Evolutionary conservation across 2,888 invertebrate genomes (phyloP).

Genomic region (Metallyticus violacea): DNA sequence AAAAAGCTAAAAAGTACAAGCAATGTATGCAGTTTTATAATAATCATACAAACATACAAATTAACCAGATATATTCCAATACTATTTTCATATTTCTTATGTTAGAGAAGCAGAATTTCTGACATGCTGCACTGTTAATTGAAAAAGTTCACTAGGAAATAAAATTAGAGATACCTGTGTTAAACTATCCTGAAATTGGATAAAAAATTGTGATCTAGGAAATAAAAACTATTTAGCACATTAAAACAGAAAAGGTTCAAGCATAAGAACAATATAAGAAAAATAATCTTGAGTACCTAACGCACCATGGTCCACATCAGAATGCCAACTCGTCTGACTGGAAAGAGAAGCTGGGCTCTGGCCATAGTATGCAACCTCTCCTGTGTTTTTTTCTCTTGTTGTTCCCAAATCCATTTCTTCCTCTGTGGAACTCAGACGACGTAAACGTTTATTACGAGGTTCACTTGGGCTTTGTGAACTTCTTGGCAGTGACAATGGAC

Average conservation of each 20-base stretch:
- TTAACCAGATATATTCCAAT: background rate
- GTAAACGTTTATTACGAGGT: slow-evolving; percentile 52
- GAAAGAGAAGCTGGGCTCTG: slow-evolving; percentile 52
- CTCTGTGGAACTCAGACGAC: slow-evolving; percentile 54
- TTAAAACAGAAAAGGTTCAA: background rate
- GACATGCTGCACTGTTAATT: background rate
- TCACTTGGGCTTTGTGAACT: slow-evolving; percentile 49
- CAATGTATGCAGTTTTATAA: background rate
- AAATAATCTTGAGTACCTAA: slow-evolving; percentile 26
- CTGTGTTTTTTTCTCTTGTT: slow-evolving; percentile 44
- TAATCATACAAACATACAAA: background rate
- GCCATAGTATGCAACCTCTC: slow-evolving; percentile 51
- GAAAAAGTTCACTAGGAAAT: background rate
- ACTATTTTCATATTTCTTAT: background rate
- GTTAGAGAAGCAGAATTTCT: background rate
- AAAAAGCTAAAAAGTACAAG: background rate
- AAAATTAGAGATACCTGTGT: background rate
- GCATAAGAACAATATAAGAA: background rate
- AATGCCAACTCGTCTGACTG: slow-evolving; percentile 51
- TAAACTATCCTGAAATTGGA: background rate
- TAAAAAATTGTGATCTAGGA: background rate
- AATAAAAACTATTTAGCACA: background rate
- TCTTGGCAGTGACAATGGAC: slow-evolving; percentile 47
- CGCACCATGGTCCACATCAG: slow-evolving; percentile 52
- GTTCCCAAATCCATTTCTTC: slow-evolving; percentile 51